Evolutionary conservation across 1,140 invertebrate species (phyloP), one percentile per base, ranked within the genome.

Genomic region (Acyrthosiphon pisum): DNA sequence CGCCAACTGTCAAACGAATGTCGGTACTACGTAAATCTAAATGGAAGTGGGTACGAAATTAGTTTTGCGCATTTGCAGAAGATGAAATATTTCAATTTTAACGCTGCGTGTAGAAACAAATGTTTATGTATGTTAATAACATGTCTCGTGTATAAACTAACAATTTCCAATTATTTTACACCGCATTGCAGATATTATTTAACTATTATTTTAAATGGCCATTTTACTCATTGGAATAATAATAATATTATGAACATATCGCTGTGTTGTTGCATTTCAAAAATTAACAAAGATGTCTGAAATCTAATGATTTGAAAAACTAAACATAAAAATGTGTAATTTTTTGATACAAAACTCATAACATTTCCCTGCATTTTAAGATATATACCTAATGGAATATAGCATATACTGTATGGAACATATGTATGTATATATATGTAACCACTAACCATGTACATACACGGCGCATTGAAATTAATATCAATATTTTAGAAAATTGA

Each of bases 121-220:
- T 6, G 60, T n/a, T 76, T 76, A 76, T 76, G 30, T 76, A 76
- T n/a, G 14, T n/a, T n/a, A 18, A 14, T 76, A n/a, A n/a, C 30
- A n/a, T n/a, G 60, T n/a, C 14, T 76, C 60, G 60, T n/a, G 30
- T n/a, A 76, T 18, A 76, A 76, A n/a, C 60, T 76, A n/a, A n/a
- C 60, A n/a, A 76, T 76, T 76, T n/a, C 60, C 60, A 76, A 76
- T 76, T 76, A 76, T 76, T 76, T 76, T 76, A 76, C 60, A 76
- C 60, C 14, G 60, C 60, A 76, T n/a, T 76, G 60, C 60, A 76
- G 60, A 76, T 76, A 76, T 76, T n/a, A 76, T 76, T 18, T n/a
- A n/a, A n/a, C 14, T 76, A 23, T 76, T 76, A 76, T n/a, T n/a
- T n/a, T 76, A n/a, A n/a, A 76, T n/a, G 18, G 14, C n/a, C 26